phyloP scores from a whole-genome alignment of 1,140 invertebrate species.

The Heliconius melpomene region DNA sequence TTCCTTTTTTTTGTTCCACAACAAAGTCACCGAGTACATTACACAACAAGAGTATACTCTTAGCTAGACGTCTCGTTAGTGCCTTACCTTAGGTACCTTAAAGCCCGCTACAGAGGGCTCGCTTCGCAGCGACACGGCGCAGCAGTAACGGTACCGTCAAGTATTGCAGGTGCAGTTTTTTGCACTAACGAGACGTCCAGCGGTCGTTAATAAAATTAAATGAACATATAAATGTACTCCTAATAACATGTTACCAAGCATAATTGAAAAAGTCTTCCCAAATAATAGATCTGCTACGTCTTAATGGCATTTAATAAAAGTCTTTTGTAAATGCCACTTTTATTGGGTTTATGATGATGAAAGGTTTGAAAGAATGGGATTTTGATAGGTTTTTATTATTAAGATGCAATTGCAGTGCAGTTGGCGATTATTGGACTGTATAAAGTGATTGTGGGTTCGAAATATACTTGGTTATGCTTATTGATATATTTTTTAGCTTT shows the following conservation, averaged over 20 bases:
- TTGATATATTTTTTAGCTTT: no score
- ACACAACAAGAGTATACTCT: not conserved
- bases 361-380: not conserved
- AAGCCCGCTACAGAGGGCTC: not conserved
- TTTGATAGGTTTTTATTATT: constrained; percentile 3
- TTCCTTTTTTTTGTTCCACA: not conserved
- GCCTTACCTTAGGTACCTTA: no score
- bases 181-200: not conserved
- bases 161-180: not conserved
- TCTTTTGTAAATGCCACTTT: not conserved
- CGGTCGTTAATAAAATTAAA: constrained; percentile 1
- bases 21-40: not conserved
- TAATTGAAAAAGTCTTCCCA: constrained; percentile 2
- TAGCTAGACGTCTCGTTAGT: no score
- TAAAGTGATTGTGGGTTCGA: no score
- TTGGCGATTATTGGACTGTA: not conserved
- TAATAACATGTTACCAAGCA: not conserved
- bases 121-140: not conserved
- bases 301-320: not conserved
- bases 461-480: no score
- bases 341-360: not conserved
- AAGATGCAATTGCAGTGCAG: not conserved
- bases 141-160: not conserved
- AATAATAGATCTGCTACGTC: not conserved
- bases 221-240: not conserved